These are phyloP conservation scores for Sminthopsis crassicaudata DNA, from an alignment of 2,113 vertebrate genomes.

Conservation along the genomic window DNA sequence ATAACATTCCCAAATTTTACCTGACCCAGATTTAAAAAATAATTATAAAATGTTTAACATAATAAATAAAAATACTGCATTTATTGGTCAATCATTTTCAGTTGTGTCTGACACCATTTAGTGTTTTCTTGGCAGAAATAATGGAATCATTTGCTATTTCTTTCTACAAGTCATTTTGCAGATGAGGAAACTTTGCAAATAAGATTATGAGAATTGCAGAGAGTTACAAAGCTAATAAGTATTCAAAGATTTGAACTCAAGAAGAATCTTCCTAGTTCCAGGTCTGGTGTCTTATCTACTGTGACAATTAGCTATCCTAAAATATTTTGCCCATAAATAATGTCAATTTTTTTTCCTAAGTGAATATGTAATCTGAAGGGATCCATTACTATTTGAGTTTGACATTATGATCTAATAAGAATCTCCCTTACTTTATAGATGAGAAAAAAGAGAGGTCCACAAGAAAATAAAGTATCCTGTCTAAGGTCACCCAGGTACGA, in stretches of 20 bases:
- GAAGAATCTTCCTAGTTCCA: not conserved
- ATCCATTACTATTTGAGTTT: not conserved
- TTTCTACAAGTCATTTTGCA: not conserved
- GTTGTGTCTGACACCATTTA: not conserved
- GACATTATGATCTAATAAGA: not conserved
- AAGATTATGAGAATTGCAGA: not conserved
- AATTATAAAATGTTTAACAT: not conserved
- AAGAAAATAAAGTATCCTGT: not conserved
- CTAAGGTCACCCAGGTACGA: not conserved
- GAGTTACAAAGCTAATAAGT: not conserved
- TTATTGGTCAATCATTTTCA: not conserved
- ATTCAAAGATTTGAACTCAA: not conserved
- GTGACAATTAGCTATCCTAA: not conserved
- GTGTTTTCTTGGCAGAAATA: not conserved
- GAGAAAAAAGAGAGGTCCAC: not conserved
- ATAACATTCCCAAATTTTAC: not conserved
- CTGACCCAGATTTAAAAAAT: not conserved
- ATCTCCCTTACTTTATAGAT: not conserved
- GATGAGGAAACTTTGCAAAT: not conserved
- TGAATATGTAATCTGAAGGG: not conserved
- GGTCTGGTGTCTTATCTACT: not conserved
- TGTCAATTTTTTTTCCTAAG: not conserved
- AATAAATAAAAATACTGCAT: not conserved
- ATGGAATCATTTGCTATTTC: not conserved
- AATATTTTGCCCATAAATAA: not conserved